Evolutionary conservation across 2,888 invertebrate species (phyloP).

Genomic region (Volucella zonaria): DNA sequence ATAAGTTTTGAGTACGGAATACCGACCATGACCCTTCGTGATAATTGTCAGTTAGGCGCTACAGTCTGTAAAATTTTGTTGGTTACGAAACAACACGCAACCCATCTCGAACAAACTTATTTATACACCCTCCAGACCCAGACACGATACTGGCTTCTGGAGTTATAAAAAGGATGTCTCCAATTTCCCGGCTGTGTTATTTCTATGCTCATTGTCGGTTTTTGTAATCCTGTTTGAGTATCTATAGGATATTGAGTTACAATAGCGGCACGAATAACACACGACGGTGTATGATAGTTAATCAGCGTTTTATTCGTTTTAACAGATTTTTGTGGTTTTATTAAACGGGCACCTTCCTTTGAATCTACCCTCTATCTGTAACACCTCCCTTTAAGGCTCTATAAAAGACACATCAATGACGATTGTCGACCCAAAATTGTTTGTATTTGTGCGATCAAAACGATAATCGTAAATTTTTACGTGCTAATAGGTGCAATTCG

Average conservation of each 20-base stretch:
- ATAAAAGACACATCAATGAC: conserved; percentile 22
- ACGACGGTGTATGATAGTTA: conserved; percentile 72
- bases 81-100: conserved; percentile 58
- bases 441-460: conserved; percentile 44
- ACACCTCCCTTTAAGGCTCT: not conserved
- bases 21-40: conserved; percentile 39
- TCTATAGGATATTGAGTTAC: conserved; percentile 70
- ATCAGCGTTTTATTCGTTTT: conserved; percentile 58
- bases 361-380: too few species aligned
- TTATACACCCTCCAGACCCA: too few species aligned
- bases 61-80: conserved; percentile 43
- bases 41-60: conserved; percentile 64
- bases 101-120: conserved; percentile 13
- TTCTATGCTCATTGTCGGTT: not conserved
- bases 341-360: conserved; percentile 52
- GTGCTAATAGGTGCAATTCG: conserved; percentile 71
- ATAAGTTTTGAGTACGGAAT: too few species aligned
- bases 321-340: conserved; percentile 56
- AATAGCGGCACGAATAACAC: conserved; percentile 49
- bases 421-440: conserved; percentile 12
- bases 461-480: conserved; percentile 69
- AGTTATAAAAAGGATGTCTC: conserved; percentile 34
- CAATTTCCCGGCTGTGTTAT: not conserved
- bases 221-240: conserved; percentile 45
- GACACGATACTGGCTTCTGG: too few species aligned